phyloP scores from a whole-genome alignment of 2,797 vertebrate genomes.

The Peromyscus nudipes region DNA sequence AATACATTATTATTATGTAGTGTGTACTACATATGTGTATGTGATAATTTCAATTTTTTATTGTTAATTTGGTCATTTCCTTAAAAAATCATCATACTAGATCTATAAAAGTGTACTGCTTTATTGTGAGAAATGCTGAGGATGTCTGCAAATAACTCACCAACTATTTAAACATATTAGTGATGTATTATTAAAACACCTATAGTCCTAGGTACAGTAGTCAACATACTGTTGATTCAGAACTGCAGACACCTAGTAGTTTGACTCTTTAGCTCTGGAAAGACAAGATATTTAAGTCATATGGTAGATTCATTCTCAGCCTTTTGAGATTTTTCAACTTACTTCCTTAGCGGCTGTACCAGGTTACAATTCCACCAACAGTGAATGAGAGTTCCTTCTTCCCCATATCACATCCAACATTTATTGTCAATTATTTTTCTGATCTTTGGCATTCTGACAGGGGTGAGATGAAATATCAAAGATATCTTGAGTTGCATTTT shows the following conservation, averaged over 20 bases:
- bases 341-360: not conserved
- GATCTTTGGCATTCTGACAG: not conserved
- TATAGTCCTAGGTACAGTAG: not conserved
- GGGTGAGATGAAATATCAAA: not conserved
- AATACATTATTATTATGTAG: not conserved
- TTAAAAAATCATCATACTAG: not conserved
- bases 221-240: not conserved
- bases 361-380: too few relatives aligned
- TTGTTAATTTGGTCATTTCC: not conserved
- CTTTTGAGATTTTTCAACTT: not conserved
- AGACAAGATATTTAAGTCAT: not conserved
- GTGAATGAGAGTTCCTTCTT: not conserved
- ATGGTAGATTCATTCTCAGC: not conserved
- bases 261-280: not conserved
- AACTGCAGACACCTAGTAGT: not conserved
- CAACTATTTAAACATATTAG: not conserved
- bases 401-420: not conserved
- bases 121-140: not conserved
- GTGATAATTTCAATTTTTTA: not conserved
- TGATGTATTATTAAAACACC: not conserved
- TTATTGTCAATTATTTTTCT: not conserved
- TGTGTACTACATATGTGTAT: not conserved
- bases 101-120: not conserved
- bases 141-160: not conserved
- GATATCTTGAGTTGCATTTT: not conserved